Conservation (phyloP, 2,888 invertebrate species). For the Oscheius sp. region DNA sequence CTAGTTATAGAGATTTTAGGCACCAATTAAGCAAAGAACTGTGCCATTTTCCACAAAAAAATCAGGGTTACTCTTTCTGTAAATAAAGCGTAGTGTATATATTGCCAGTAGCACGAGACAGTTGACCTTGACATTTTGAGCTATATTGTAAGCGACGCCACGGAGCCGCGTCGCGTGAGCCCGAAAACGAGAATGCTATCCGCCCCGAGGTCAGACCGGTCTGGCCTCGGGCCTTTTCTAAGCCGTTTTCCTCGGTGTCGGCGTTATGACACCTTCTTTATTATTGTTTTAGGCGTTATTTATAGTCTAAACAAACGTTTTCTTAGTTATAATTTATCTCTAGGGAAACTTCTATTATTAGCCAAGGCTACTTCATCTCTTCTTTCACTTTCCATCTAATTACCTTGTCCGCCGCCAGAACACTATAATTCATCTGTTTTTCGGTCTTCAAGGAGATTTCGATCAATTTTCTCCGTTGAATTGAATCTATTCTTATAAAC, state of each 20-base stretch:
- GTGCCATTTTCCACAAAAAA: background rate
- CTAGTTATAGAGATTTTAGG: background rate
- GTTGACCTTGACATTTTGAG: background rate
- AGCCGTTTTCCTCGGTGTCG: background rate
- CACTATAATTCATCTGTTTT: too few species aligned
- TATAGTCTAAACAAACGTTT: background rate
- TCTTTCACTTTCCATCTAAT: background rate
- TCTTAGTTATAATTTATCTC: background rate
- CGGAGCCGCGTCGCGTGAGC: conserved; percentile 13
- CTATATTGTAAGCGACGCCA: background rate
- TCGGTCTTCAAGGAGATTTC: too few species aligned
- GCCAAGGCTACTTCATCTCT: background rate
- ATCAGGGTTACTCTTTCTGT: background rate
- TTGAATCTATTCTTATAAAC: too few species aligned
- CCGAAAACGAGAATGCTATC: conserved; percentile 10
- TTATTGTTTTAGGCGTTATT: background rate
- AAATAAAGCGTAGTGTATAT: background rate
- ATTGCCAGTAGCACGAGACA: background rate
- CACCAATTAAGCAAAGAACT: background rate
- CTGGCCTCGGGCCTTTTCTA: background rate
- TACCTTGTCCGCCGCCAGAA: too few species aligned
- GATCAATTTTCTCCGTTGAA: too few species aligned
- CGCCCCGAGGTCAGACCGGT: conserved; percentile 1
- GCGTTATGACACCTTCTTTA: background rate
- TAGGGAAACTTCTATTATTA: background rate